A percentile compares a stretch with the other conserved stretches of the same genome.
These are phyloP conservation scores for Sarcophaga caerulescens DNA, from an alignment of 2,888 invertebrate genomes.

Conservation along the genomic window DNA sequence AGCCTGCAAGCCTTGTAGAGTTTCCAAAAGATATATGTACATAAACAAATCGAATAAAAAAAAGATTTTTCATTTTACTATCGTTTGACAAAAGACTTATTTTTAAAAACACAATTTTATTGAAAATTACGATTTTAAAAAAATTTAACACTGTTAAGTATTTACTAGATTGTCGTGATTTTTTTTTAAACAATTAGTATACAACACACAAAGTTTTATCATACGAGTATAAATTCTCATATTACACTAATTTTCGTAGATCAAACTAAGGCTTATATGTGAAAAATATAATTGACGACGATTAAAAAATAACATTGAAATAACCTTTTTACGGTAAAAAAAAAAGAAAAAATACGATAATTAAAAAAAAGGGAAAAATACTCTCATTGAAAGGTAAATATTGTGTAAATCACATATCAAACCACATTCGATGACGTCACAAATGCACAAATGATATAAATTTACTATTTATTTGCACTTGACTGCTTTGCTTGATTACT, in stretches of 20 bases:
- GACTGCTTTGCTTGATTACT: background rate
- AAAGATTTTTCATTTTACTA: too few species aligned
- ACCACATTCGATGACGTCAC: background rate
- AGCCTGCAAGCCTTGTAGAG: too few species aligned
- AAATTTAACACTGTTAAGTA: too few species aligned
- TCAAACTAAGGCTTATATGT: constrained; percentile 25
- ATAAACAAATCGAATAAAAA: too few species aligned
- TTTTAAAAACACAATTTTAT: too few species aligned
- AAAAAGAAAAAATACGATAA: constrained; percentile 1
- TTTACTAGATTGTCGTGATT: background rate
- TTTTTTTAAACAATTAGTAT: background rate
- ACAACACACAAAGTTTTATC: background rate
- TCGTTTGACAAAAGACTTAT: too few species aligned
- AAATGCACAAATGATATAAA: background rate
- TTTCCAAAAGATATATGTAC: too few species aligned
- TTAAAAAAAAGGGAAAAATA: constrained; percentile 2
- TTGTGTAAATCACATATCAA: constrained; percentile 1
- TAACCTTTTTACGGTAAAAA: constrained; percentile 34
- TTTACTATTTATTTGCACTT: background rate
- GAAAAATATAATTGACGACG: background rate
- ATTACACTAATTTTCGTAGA: constrained; percentile 26
- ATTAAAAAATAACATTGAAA: constrained; percentile 47
- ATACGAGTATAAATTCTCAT: background rate
- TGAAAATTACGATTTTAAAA: too few species aligned
- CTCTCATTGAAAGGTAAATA: background rate